A percentile compares a stretch with the other conserved stretches of the same genome.
phyloP scores from a whole-genome alignment of 1,140 invertebrate genomes.

The Bombus huntii region DNA sequence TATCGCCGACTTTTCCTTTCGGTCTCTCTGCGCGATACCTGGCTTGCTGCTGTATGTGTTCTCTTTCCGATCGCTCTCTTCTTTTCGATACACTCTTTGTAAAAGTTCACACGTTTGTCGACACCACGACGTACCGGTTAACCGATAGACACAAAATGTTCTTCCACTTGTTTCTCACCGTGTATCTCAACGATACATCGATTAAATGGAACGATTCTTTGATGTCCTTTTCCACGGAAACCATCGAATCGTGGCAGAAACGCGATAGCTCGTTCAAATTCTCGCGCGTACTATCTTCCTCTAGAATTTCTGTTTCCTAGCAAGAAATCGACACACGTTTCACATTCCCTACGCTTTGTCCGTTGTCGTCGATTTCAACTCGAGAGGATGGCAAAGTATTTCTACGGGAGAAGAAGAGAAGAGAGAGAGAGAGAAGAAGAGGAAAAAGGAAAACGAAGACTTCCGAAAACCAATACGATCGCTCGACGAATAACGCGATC shows the following conservation, averaged over 20 bases:
- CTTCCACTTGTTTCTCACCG: neutral
- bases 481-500: no score
- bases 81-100: neutral
- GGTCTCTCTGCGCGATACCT: neutral
- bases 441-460: no score
- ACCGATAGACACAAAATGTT: neutral
- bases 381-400: neutral
- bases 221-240: no score
- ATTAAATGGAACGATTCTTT: conserved; percentile 2
- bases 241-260: neutral
- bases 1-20: conserved; percentile 56
- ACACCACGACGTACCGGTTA: neutral
- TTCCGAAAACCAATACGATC: no score
- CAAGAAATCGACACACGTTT: neutral
- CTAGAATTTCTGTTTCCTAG: neutral
- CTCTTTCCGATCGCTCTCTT: neutral
- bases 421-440: no score
- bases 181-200: conserved; percentile 7
- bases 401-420: neutral
- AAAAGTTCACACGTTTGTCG: neutral
- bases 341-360: neutral
- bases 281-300: neutral
- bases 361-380: no score
- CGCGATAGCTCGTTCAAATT: neutral
- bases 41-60: no score